A percentile compares a stretch with the other conserved stretches of the same genome.
Evolutionary conservation across 2,888 invertebrate genomes (phyloP).

Genomic region (Andrena marginata): DNA sequence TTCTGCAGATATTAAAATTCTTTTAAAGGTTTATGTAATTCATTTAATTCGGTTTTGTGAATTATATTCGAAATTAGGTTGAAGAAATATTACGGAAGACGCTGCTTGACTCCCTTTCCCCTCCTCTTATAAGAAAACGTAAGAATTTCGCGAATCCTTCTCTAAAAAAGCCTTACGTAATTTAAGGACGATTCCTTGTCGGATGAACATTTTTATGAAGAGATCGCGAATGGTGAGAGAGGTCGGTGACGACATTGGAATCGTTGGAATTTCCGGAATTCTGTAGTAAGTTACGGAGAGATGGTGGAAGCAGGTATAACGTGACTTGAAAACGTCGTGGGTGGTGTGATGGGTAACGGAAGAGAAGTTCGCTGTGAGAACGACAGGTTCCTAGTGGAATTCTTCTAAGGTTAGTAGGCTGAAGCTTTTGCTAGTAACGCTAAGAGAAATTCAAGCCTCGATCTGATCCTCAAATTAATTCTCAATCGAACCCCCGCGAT

Average conservation of each 20-base stretch:
- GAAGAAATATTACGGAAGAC: too few relatives aligned
- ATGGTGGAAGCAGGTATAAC: conserved; percentile 10
- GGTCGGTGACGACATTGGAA: conserved; percentile 62
- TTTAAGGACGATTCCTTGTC: neutral
- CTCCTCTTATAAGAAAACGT: too few relatives aligned
- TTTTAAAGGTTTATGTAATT: too few relatives aligned
- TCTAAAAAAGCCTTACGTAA: too few relatives aligned
- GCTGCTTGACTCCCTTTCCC: too few relatives aligned
- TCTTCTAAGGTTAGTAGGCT: neutral
- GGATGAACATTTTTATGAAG: conserved; percentile 24
- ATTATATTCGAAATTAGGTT: too few relatives aligned
- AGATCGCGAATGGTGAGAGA: conserved; percentile 44
- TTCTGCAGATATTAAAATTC: too few relatives aligned
- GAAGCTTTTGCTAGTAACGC: neutral
- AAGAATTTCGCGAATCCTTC: too few relatives aligned
- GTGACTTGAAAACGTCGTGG: conserved; percentile 23
- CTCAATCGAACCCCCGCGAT: too few relatives aligned
- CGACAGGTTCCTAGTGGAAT: neutral
- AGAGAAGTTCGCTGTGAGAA: neutral
- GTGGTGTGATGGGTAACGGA: conserved; percentile 5
- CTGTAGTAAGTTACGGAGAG: conserved; percentile 33
- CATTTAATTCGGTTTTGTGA: too few relatives aligned
- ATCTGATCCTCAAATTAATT: too few relatives aligned
- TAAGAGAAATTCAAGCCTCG: too few relatives aligned
- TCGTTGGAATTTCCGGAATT: conserved; percentile 75